These are phyloP conservation scores for Steinernema khuongi DNA, from an alignment of 1,140 invertebrate species.

Conservation along the genomic window DNA sequence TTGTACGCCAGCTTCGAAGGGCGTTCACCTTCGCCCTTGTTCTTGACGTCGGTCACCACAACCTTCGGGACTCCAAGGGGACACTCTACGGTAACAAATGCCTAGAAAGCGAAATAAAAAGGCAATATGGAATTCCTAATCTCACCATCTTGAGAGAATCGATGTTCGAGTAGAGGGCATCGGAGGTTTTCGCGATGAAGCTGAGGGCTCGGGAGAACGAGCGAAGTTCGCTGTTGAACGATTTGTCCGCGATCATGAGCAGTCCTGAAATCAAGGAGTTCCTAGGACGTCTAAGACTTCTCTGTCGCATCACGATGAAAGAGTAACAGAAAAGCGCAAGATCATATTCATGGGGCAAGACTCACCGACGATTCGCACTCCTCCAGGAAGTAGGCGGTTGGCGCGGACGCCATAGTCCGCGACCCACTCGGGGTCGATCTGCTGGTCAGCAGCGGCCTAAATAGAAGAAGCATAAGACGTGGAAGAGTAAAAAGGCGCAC, in stretches of 20 bases:
- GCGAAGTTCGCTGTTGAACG: background rate
- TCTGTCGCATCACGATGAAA: too few relatives aligned
- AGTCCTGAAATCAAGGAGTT: too few relatives aligned
- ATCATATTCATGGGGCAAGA: too few relatives aligned
- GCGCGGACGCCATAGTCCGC: background rate
- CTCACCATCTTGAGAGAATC: background rate
- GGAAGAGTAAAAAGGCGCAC: background rate
- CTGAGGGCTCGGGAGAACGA: background rate
- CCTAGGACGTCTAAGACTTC: too few relatives aligned
- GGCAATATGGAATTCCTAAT: background rate
- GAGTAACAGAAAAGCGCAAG: too few relatives aligned
- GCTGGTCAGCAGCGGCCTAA: background rate
- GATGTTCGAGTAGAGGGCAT: background rate
- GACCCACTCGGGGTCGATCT: constrained; percentile 5
- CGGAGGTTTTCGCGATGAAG: background rate
- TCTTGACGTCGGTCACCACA: background rate
- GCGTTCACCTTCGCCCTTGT: background rate
- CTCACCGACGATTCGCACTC: background rate
- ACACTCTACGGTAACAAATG: background rate
- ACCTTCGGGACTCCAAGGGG: background rate
- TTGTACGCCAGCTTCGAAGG: background rate
- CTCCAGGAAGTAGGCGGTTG: background rate
- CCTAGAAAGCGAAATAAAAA: background rate
- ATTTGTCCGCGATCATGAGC: background rate
- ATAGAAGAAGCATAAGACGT: background rate